A percentile compares a stretch with the other conserved stretches of the same genome.
Conservation (phyloP, 2,113 vertebrate species). For the Rhea americana region DNA sequence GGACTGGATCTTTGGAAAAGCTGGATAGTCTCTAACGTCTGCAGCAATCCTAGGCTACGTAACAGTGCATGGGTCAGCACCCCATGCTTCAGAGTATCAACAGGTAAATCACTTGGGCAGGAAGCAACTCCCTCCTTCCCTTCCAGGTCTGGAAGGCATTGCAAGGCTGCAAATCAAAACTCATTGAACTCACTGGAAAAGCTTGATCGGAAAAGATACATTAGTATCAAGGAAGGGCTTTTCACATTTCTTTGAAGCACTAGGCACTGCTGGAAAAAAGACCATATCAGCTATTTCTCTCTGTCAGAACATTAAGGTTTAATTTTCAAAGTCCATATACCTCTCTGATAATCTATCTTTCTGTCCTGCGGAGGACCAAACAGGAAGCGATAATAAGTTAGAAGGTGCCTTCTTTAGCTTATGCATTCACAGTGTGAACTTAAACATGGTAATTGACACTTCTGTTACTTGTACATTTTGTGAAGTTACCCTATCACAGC, state of each 20-base stretch:
- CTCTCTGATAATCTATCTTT: background rate
- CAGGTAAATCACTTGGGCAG: rapidly evolving
- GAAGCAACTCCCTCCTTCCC: background rate
- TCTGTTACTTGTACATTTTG: background rate
- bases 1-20: background rate
- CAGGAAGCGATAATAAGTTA: background rate
- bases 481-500: too few species aligned
- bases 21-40: background rate
- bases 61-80: background rate
- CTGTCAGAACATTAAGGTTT: rapidly evolving
- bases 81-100: background rate
- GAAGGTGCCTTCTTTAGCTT: background rate
- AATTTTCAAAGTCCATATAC: background rate
- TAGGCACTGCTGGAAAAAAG: background rate
- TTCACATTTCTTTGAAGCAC: background rate
- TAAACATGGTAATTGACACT: rapidly evolving
- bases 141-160: background rate
- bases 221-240: background rate
- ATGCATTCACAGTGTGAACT: background rate
- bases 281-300: background rate
- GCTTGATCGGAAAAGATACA: background rate
- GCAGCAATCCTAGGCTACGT: background rate
- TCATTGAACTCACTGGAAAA: background rate
- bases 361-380: background rate
- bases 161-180: background rate